A percentile compares a stretch with the other conserved stretches of the same genome.
Conservation (phyloP, 2,113 vertebrate species). For the Corythoichthys intestinalis region DNA sequence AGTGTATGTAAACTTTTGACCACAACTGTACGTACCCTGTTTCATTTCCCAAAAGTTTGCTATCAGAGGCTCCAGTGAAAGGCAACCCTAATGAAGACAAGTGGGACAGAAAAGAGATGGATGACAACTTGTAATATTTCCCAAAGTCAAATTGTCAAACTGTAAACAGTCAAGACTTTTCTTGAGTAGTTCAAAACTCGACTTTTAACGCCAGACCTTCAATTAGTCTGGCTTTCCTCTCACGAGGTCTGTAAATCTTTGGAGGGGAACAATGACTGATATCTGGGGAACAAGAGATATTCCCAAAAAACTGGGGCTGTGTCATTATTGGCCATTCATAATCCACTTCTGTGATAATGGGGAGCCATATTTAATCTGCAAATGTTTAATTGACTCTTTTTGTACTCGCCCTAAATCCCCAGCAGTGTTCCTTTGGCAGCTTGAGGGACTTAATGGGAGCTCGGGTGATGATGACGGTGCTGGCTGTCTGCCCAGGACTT, state of each 20-base stretch:
- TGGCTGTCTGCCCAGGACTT: constrained; percentile 34
- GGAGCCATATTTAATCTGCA: constrained; percentile 54
- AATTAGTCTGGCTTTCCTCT: constrained; percentile 19
- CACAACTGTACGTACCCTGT: not conserved
- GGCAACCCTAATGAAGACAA: not conserved
- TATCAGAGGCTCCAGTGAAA: not conserved
- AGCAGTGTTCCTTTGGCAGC: constrained; percentile 2
- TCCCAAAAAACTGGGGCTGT: constrained; percentile 47
- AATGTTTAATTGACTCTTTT: constrained; percentile 56
- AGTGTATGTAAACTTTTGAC: too few relatives aligned
- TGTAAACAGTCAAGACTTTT: not conserved
- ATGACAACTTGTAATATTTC: not conserved
- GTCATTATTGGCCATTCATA: constrained; percentile 55
- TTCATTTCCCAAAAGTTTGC: not conserved
- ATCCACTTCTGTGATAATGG: constrained; percentile 56
- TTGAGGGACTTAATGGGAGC: not conserved
- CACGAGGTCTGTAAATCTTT: constrained; percentile 50
- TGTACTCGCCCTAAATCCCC: constrained; percentile 56
- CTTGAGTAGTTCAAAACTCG: constrained; percentile 4
- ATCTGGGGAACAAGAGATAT: constrained; percentile 28
- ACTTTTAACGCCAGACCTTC: constrained; percentile 27
- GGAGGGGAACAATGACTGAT: constrained; percentile 55
- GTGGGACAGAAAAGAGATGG: not conserved
- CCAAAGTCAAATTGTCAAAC: not conserved
- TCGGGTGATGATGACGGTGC: constrained; percentile 35